A percentile compares a stretch with the other conserved stretches of the same genome.
Evolutionary conservation across 2,113 vertebrate genomes (phyloP).

Genomic region (Ardeotis arabs): DNA sequence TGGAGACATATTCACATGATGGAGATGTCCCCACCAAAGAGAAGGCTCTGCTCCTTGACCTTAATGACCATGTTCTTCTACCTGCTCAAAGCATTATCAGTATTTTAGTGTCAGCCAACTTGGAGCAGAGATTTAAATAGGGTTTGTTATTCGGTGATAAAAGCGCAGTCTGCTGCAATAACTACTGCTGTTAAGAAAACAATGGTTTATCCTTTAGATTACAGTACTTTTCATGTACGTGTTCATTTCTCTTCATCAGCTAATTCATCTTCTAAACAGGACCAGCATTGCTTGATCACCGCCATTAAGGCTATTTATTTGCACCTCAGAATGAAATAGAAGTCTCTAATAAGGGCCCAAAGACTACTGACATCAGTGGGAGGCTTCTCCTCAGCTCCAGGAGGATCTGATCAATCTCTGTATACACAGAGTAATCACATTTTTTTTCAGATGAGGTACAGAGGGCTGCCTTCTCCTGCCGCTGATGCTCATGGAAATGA

Average conservation of each 20-base stretch:
- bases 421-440: background rate
- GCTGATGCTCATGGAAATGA: background rate
- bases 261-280: slow-evolving; percentile 2
- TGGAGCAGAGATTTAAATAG: background rate
- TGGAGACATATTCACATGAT: slow-evolving; percentile 42
- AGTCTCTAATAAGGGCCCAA: background rate
- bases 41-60: slow-evolving; percentile 49
- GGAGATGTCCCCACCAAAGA: slow-evolving; percentile 34
- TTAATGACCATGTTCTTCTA: slow-evolving; percentile 37
- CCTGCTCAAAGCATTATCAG: slow-evolving; percentile 2
- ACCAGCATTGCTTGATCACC: background rate
- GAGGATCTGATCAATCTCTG: background rate
- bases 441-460: background rate
- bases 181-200: slow-evolving; percentile 12
- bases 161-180: slow-evolving; percentile 37
- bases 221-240: background rate
- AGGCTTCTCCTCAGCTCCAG: background rate
- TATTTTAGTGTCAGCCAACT: slow-evolving; percentile 8
- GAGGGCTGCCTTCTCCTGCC: background rate
- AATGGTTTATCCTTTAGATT: slow-evolving; percentile 31
- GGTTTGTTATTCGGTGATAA: background rate
- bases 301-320: background rate
- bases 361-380: background rate
- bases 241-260: background rate
- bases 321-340: background rate